A percentile compares a stretch with the other conserved stretches of the same genome.
Conservation (phyloP, 2,888 invertebrate species). For the Stenodera caucasica region DNA sequence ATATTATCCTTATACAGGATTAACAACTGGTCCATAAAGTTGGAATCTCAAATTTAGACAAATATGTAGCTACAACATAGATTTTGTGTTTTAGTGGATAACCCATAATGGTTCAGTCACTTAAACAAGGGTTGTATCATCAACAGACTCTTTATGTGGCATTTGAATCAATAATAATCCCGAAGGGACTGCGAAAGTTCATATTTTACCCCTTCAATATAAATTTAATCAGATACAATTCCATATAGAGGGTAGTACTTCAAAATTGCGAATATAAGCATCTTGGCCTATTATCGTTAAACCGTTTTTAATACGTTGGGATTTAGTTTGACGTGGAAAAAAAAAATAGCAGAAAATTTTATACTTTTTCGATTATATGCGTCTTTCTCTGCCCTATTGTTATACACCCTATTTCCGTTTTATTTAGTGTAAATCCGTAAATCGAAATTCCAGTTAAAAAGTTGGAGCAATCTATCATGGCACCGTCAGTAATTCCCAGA, state of each 20-base stretch:
- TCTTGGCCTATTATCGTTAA: background rate
- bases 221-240: background rate
- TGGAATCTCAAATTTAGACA: too few relatives aligned
- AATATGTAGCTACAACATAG: background rate
- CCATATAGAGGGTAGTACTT: too few relatives aligned
- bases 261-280: too few relatives aligned
- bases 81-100: background rate
- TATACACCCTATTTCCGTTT: background rate
- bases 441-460: constrained; percentile 6
- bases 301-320: background rate
- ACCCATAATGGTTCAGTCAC: background rate
- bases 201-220: background rate
- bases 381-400: background rate
- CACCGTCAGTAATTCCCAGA: constrained; percentile 3
- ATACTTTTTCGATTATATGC: background rate
- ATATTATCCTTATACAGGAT: too few relatives aligned
- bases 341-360: background rate
- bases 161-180: background rate
- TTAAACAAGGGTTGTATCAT: background rate
- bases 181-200: background rate
- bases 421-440: constrained; percentile 2
- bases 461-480: constrained; percentile 7
- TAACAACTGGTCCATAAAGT: background rate
- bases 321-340: background rate
- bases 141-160: background rate